phyloP scores from a whole-genome alignment of 2,113 vertebrate species.

The Cygnus atratus region DNA sequence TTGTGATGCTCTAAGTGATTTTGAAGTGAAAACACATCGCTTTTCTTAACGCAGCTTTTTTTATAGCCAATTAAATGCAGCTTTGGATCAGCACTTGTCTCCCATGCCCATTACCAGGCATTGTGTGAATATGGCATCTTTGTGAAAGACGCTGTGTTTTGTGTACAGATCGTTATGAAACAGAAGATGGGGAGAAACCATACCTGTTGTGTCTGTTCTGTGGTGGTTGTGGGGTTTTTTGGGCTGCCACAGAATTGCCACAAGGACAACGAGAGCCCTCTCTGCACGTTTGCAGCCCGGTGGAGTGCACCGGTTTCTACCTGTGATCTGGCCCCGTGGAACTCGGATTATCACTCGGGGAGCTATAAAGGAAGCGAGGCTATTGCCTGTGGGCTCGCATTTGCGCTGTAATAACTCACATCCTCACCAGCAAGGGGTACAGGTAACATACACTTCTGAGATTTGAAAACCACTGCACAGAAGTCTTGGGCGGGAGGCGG shows the following conservation, averaged over 20 bases:
- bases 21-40: neutral
- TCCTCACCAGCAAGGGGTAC: neutral
- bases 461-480: neutral
- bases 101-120: neutral
- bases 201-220: neutral
- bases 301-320: rapidly evolving
- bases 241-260: neutral
- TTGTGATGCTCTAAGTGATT: neutral
- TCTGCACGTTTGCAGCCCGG: neutral
- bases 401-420: neutral
- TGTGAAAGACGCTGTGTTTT: neutral
- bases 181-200: neutral
- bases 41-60: neutral
- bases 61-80: neutral
- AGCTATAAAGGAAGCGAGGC: neutral
- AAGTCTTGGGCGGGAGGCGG: neutral
- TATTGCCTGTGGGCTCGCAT: neutral
- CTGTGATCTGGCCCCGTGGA: rapidly evolving
- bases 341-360: neutral
- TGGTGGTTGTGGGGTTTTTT: neutral
- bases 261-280: neutral
- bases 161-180: neutral
- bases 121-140: neutral
- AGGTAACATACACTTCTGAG: neutral
- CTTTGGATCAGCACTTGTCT: neutral